phyloP scores from a whole-genome alignment of 1,140 invertebrate genomes.

The Leptoteleia sp. region DNA sequence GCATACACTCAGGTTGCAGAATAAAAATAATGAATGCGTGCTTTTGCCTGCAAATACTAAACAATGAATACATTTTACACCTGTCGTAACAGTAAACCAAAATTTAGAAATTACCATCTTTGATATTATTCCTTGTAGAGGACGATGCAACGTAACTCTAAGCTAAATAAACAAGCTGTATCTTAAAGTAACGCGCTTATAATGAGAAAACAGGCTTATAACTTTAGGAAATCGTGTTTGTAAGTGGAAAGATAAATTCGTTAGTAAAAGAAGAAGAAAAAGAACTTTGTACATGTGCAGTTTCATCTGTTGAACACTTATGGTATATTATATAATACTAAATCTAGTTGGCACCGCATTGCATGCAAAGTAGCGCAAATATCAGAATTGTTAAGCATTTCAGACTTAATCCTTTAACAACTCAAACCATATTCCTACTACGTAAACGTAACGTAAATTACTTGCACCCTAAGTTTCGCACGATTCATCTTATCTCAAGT shows the following conservation, averaged over 20 bases:
- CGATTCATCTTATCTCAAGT: slow-evolving; percentile 45
- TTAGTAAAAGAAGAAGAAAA: no score
- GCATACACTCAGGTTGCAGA: slow-evolving; percentile 48
- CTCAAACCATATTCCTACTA: slow-evolving; percentile 53
- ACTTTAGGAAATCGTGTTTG: no score
- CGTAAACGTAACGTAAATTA: slow-evolving; percentile 51
- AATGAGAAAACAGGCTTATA: no score
- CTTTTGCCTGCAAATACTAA: slow-evolving; percentile 47
- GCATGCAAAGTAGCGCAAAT: slow-evolving; percentile 59
- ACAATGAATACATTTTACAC: slow-evolving; percentile 59
- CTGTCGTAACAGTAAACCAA: slow-evolving; percentile 17
- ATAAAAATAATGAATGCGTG: slow-evolving; percentile 64
- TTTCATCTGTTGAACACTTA: slow-evolving; percentile 33
- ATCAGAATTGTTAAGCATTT: slow-evolving; percentile 60
- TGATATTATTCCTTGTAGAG: slow-evolving; percentile 1
- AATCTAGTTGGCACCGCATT: slow-evolving; percentile 48
- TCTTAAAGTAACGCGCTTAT: not conserved
- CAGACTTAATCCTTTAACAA: slow-evolving; percentile 62
- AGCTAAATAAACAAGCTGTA: slow-evolving; percentile 5
- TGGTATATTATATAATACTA: slow-evolving; percentile 37
- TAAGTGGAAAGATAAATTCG: no score
- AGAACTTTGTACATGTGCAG: slow-evolving; percentile 12
- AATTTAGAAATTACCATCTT: slow-evolving; percentile 41
- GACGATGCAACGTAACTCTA: not conserved
- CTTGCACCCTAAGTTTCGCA: slow-evolving; percentile 36